Evolutionary conservation across 1,140 invertebrate genomes (phyloP).

Genomic region (Kradibia gibbosae): DNA sequence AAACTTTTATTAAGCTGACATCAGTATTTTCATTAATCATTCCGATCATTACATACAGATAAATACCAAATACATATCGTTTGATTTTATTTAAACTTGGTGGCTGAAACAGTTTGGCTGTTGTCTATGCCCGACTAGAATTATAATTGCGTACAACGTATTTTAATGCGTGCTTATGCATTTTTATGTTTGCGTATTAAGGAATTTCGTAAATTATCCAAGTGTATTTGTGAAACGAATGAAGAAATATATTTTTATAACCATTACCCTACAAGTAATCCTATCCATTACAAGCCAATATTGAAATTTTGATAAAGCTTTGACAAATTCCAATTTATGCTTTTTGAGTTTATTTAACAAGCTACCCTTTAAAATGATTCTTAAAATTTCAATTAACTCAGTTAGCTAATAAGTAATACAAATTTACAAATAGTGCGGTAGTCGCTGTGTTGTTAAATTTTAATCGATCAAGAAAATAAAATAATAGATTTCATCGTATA

Average conservation of each 20-base stretch:
- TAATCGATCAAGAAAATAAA: neutral
- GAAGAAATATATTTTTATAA: slow-evolving; percentile 4
- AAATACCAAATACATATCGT: neutral
- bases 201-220: neutral
- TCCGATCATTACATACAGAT: neutral
- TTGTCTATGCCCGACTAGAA: neutral
- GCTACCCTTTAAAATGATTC: neutral
- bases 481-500: neutral
- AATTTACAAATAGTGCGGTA: no score
- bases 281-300: neutral
- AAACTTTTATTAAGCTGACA: neutral
- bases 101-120: neutral
- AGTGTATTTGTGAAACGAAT: neutral
- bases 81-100: neutral
- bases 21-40: slow-evolving; percentile 4
- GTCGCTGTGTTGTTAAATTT: neutral
- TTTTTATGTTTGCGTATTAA: neutral
- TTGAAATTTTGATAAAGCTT: neutral
- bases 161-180: neutral
- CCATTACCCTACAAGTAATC: neutral
- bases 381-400: no score
- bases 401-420: no score
- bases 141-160: neutral
- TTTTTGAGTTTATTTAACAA: neutral
- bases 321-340: neutral